Conservation (phyloP, 2,113 vertebrate genomes). For the Falco punctatus region DNA sequence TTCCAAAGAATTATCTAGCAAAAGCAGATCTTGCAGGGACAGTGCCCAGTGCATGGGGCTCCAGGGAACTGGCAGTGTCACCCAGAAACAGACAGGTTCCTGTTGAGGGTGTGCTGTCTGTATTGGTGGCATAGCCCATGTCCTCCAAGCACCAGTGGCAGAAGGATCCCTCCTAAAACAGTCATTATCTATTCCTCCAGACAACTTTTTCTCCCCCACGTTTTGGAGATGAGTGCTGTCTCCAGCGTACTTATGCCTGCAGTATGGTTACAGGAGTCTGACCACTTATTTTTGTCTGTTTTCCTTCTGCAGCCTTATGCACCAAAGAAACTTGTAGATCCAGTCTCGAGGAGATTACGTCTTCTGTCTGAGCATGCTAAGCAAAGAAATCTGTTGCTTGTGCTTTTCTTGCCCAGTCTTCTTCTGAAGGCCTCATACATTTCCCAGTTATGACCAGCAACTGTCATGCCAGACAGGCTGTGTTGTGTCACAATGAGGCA, state of each 20-base stretch:
- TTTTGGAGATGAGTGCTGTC: neutral
- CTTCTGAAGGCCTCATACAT: neutral
- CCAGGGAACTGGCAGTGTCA: neutral
- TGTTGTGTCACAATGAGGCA: neutral
- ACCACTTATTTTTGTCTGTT: neutral
- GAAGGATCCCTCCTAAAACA: neutral
- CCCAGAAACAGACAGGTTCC: neutral
- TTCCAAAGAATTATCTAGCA: fast-evolving
- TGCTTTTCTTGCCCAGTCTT: neutral
- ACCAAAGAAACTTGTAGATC: neutral
- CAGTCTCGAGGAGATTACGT: neutral
- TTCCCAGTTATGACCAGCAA: neutral
- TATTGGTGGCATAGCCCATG: neutral
- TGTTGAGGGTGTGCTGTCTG: neutral
- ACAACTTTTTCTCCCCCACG: neutral
- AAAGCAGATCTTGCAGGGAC: neutral
- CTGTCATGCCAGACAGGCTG: neutral
- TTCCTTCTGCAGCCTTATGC: neutral
- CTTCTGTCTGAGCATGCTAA: neutral
- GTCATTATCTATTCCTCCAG: neutral
- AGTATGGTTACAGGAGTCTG: neutral
- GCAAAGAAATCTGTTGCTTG: neutral
- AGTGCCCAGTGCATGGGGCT: neutral
- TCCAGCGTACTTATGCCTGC: neutral
- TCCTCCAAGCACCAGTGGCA: neutral